These are phyloP conservation scores for Campylorhamphus procurvoides DNA, from an alignment of 2,113 vertebrate genomes.

Conservation along the genomic window DNA sequence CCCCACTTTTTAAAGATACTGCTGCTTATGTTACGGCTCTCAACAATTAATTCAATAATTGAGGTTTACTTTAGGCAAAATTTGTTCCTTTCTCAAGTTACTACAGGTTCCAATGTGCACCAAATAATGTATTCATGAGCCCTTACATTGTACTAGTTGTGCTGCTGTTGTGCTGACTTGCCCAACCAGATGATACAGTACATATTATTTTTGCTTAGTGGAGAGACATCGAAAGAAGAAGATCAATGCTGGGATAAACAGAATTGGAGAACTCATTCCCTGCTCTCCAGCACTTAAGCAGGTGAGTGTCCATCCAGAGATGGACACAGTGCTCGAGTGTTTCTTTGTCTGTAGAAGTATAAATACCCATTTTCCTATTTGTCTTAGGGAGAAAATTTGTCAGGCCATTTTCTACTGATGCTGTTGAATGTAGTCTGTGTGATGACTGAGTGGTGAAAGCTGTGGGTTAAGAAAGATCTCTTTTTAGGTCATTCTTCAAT, in stretches of 20 bases:
- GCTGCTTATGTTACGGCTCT: background rate
- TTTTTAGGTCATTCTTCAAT: background rate
- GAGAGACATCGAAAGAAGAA: slow-evolving; percentile 99
- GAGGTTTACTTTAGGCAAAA: background rate
- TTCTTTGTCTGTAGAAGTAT: background rate
- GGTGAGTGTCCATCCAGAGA: slow-evolving; percentile 70
- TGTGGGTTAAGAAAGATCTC: background rate
- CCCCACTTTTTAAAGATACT: background rate
- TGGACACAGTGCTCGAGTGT: background rate
- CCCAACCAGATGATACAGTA: background rate
- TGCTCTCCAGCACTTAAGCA: slow-evolving; percentile 96
- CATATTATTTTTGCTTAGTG: slow-evolving; percentile 75
- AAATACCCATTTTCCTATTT: background rate
- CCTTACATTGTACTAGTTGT: background rate
- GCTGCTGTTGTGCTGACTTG: background rate
- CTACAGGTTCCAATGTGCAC: background rate
- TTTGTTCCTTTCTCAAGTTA: background rate
- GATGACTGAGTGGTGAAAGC: background rate
- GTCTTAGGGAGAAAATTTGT: background rate
- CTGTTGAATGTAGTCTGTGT: background rate
- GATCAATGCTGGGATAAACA: slow-evolving; percentile 97
- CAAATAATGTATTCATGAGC: background rate
- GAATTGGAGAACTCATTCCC: slow-evolving; percentile 95
- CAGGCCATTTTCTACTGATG: background rate
- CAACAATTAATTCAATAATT: background rate